Evolutionary conservation across 2,888 invertebrate genomes (phyloP).

Genomic region (Orthonevra nobilis): DNA sequence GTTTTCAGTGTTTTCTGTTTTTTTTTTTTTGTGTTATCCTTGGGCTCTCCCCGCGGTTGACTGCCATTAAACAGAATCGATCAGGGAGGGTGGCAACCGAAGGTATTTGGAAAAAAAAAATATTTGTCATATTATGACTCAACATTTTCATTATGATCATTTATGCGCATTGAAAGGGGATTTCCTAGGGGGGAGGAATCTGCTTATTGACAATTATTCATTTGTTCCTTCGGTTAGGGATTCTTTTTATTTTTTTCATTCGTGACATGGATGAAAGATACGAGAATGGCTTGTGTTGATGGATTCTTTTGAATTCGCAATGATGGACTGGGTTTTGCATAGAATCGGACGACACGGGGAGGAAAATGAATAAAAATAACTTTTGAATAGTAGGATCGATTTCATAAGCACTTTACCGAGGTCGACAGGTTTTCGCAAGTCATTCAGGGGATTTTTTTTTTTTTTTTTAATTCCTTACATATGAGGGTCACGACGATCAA

Average conservation of each 20-base stretch:
- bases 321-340: conserved; percentile 24
- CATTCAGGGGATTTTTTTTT: no score
- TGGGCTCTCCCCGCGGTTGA: conserved; percentile 41
- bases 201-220: conserved; percentile 64
- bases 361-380: conserved; percentile 30
- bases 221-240: conserved; percentile 44
- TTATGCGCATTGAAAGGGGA: conserved; percentile 47
- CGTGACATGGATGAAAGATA: not conserved
- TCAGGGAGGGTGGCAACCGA: not conserved
- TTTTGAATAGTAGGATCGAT: conserved; percentile 23
- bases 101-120: conserved; percentile 26
- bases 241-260: not conserved
- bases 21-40: conserved; percentile 13
- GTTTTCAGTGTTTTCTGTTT: conserved; percentile 34
- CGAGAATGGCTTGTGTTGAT: conserved; percentile 39
- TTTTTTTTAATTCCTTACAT: no score
- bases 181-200: conserved; percentile 44
- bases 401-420: conserved; percentile 10
- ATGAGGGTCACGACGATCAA: no score
- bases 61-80: conserved; percentile 22
- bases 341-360: not conserved
- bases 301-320: conserved; percentile 37
- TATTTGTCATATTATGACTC: conserved; percentile 68
- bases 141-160: conserved; percentile 63
- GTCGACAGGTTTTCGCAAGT: conserved; percentile 36